phyloP scores from a whole-genome alignment of 2,113 vertebrate species.

The Todiramphus saurophagus region DNA sequence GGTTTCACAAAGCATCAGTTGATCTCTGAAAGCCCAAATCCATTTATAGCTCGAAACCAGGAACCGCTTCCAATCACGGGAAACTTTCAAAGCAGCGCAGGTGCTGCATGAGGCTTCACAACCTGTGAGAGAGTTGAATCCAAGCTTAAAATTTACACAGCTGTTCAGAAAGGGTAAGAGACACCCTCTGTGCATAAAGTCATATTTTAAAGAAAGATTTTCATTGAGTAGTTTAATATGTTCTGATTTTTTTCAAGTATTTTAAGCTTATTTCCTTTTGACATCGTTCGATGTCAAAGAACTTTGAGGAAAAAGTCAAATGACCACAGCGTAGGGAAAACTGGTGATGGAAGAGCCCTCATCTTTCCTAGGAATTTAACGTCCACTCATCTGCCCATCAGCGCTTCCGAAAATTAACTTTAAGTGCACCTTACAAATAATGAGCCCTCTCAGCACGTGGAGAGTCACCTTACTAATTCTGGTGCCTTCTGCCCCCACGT shows the following conservation, averaged over 20 bases:
- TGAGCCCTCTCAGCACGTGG: accelerated
- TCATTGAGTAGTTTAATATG: background rate
- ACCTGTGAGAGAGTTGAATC: accelerated
- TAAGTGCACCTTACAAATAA: background rate
- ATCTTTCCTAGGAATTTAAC: too few species aligned
- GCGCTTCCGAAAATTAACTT: background rate
- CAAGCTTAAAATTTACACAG: background rate
- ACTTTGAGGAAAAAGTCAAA: background rate
- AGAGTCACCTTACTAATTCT: background rate
- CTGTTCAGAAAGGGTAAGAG: background rate
- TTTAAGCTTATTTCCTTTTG: background rate
- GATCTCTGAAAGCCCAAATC: background rate
- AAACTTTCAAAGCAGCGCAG: background rate
- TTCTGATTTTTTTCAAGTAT: background rate
- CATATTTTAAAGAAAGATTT: too few species aligned
- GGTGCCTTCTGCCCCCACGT: background rate
- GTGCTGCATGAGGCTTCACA: background rate
- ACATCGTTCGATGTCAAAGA: background rate
- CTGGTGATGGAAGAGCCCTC: accelerated
- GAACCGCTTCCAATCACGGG: background rate
- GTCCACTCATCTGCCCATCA: background rate
- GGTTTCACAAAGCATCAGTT: background rate
- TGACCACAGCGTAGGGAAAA: background rate
- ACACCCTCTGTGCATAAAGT: background rate
- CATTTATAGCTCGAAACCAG: accelerated